phyloP scores from a whole-genome alignment of 1,140 invertebrate species.

The Telenomus remus region DNA sequence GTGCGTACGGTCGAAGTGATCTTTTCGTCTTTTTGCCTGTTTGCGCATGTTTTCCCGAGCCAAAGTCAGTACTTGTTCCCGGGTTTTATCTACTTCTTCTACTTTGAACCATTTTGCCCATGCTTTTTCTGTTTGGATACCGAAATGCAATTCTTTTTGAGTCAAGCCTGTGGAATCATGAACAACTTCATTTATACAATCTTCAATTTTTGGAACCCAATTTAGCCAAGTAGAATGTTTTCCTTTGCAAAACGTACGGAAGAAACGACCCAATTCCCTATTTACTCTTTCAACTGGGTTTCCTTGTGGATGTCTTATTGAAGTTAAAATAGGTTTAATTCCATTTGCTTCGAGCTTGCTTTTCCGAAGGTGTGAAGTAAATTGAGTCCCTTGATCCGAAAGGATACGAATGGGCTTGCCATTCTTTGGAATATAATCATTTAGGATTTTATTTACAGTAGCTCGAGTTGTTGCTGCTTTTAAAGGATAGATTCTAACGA shows the following conservation, averaged over 20 bases:
- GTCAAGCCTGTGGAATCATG: conserved; percentile 23
- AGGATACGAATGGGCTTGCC: conserved; percentile 30
- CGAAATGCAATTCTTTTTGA: conserved; percentile 5
- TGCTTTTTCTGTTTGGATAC: neutral
- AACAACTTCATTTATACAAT: conserved; percentile 26
- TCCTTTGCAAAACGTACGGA: conserved; percentile 3
- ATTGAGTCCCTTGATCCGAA: conserved; percentile 29
- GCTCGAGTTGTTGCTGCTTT: conserved; percentile 48
- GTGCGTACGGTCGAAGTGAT: neutral
- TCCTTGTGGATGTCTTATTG: conserved; percentile 20
- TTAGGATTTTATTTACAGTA: neutral
- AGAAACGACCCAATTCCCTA: conserved; percentile 7
- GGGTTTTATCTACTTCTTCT: neutral
- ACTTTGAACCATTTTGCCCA: conserved; percentile 10
- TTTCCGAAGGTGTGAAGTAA: conserved; percentile 5
- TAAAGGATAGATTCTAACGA: conserved; percentile 60
- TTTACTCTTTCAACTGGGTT: conserved; percentile 17
- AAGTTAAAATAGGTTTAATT: conserved; percentile 9
- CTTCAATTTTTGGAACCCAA: conserved; percentile 1
- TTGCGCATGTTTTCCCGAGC: neutral
- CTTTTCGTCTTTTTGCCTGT: neutral
- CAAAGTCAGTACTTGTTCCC: conserved; percentile 2
- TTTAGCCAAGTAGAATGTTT: conserved; percentile 2
- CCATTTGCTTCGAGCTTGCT: neutral
- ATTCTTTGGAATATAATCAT: conserved; percentile 18